A percentile compares a stretch with the other conserved stretches of the same genome.
Evolutionary conservation across 2,113 vertebrate genomes (phyloP).

Genomic region (Strix uralensis): DNA sequence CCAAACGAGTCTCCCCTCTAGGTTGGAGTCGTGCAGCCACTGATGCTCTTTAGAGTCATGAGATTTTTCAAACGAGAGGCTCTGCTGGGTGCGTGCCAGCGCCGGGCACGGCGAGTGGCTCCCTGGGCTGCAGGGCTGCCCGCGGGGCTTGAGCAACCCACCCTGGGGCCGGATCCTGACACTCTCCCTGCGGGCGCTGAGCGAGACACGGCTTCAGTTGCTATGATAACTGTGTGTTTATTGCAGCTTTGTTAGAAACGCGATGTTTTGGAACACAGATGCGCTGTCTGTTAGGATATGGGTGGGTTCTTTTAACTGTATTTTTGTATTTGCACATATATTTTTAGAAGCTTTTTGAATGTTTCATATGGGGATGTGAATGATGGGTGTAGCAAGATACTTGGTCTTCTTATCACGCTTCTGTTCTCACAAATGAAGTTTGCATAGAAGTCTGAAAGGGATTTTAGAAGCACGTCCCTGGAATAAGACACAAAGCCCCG

Average conservation of each 20-base stretch:
- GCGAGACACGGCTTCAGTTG: accelerated
- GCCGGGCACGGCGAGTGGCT: not conserved
- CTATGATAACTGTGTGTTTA: not conserved
- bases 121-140: not conserved
- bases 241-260: not conserved
- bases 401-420: not conserved
- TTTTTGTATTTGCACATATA: not conserved
- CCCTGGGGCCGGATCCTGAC: not conserved
- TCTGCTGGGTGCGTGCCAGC: not conserved
- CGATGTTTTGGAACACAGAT: not conserved
- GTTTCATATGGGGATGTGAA: not conserved
- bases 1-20: accelerated
- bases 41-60: accelerated
- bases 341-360: not conserved
- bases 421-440: not conserved
- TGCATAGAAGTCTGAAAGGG: not conserved
- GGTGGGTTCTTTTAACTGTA: not conserved
- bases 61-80: not conserved
- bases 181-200: not conserved
- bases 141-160: not conserved
- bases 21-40: accelerated
- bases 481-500: not conserved
- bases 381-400: accelerated
- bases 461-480: not conserved
- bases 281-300: not conserved